Conservation (phyloP, 2,888 invertebrate species). For the Holacanthella duospinosa region DNA sequence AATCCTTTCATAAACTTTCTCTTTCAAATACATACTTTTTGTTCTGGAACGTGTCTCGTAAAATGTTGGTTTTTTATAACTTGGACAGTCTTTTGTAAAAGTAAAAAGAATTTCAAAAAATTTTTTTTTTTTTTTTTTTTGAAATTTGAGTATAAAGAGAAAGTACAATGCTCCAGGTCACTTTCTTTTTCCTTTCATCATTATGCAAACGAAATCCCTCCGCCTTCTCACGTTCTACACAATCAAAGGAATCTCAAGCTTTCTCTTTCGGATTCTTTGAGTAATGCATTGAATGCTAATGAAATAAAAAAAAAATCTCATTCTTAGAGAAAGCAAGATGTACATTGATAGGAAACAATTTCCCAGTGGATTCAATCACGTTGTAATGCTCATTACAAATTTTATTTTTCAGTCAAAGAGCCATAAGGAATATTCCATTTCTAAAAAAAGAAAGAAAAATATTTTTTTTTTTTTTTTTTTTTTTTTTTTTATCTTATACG, state of each 20-base stretch:
- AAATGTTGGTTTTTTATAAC: neutral
- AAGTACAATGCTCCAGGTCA: no score
- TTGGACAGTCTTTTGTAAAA: neutral
- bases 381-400: no score
- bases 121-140: no score
- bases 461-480: no score
- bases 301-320: neutral
- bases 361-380: neutral
- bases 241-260: neutral
- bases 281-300: neutral
- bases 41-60: neutral
- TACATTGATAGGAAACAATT: neutral
- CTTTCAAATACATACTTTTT: no score
- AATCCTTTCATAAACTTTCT: slow-evolving; percentile 4
- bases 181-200: neutral
- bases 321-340: neutral
- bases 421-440: no score
- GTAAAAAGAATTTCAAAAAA: neutral
- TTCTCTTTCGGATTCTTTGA: neutral
- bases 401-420: no score
- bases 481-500: no score
- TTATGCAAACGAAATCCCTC: neutral
- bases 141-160: neutral
- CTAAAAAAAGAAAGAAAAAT: no score
- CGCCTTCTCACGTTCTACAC: neutral